phyloP scores from a whole-genome alignment of 1,140 invertebrate genomes.

The Phenacoccus solenopsis region DNA sequence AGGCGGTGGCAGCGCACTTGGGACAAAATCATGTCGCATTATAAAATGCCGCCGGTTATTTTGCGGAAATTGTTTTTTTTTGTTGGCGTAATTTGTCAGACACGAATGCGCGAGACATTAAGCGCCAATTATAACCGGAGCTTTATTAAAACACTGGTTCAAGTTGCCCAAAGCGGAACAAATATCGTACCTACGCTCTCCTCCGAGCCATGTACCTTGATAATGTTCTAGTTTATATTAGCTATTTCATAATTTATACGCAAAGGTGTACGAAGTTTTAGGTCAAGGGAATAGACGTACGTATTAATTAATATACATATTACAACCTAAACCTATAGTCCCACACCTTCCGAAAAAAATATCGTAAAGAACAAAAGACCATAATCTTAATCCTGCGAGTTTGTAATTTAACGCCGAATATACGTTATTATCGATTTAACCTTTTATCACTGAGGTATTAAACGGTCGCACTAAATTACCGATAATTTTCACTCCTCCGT shows the following conservation, averaged over 20 bases:
- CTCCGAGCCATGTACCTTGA: slow-evolving; percentile 5
- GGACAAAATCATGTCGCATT: not conserved
- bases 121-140: slow-evolving; percentile 7
- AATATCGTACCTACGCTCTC: not conserved
- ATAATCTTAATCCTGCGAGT: slow-evolving; percentile 1
- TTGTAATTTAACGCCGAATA: not conserved
- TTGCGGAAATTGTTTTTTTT: slow-evolving; percentile 3
- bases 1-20: not conserved
- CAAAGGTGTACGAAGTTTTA: slow-evolving; percentile 6
- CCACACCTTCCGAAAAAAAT: slow-evolving; percentile 10
- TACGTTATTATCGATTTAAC: not conserved
- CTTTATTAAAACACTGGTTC: not conserved
- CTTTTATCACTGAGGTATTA: not conserved
- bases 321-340: not conserved
- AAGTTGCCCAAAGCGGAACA: slow-evolving; percentile 7
- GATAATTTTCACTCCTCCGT: too few relatives aligned
- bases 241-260: slow-evolving; percentile 8
- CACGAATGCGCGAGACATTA: not conserved
- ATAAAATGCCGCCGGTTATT: not conserved
- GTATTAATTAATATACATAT: slow-evolving; percentile 8
- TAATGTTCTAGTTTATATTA: slow-evolving; percentile 18
- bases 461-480: not conserved
- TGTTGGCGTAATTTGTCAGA: not conserved
- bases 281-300: slow-evolving; percentile 7
- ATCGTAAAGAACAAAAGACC: not conserved